Percentiles rank a stretch among this genome's conserved stretches.
Conservation (phyloP, 1,140 invertebrate genomes). For the Sitophilus oryzae region DNA sequence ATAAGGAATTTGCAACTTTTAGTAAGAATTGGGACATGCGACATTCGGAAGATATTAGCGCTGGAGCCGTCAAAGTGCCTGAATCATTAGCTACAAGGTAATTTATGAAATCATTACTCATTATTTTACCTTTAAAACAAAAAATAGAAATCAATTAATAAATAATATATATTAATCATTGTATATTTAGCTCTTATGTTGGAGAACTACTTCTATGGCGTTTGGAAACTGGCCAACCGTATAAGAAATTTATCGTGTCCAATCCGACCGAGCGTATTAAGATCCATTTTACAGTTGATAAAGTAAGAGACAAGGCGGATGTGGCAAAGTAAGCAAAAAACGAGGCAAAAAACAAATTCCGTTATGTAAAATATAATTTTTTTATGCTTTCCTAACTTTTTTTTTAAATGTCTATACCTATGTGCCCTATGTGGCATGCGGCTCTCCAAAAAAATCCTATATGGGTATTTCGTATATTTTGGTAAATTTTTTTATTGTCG, state of each 20-base stretch:
- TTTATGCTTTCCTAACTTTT: too few species aligned
- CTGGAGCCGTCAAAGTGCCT: conserved; percentile 54
- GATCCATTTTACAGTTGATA: conserved; percentile 34
- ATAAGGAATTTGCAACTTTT: too few species aligned
- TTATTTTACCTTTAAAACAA: neutral
- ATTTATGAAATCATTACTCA: neutral
- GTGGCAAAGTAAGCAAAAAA: too few species aligned
- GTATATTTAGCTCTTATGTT: conserved; percentile 49
- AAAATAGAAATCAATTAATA: neutral
- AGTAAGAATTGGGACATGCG: conserved; percentile 49
- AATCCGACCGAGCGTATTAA: conserved; percentile 40
- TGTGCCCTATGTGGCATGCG: too few species aligned
- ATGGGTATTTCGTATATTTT: too few species aligned
- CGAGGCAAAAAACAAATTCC: too few species aligned
- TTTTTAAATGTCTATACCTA: neutral
- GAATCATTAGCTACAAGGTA: conserved; percentile 58
- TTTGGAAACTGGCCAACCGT: conserved; percentile 37
- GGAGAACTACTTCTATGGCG: conserved; percentile 75
- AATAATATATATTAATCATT: neutral
- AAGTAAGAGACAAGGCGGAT: too few species aligned
- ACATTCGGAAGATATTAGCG: conserved; percentile 69
- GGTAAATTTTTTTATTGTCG: too few species aligned
- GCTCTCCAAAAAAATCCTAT: too few species aligned
- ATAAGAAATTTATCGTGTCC: conserved; percentile 38
- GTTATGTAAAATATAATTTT: too few species aligned